Evolutionary conservation across 2,888 invertebrate genomes (phyloP).

Genomic region (Hermaeophaga mercurialis): DNA sequence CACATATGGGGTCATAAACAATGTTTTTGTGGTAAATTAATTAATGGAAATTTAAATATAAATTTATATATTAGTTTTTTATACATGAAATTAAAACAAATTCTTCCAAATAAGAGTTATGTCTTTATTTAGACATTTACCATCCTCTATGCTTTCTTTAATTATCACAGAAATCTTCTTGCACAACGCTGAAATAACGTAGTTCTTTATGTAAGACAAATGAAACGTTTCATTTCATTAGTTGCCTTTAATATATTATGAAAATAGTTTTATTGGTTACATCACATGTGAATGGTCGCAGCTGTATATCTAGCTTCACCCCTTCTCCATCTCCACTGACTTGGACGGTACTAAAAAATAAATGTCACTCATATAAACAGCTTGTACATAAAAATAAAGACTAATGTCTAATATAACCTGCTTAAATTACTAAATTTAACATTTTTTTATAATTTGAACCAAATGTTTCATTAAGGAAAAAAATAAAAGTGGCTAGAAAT

Average conservation of each 20-base stretch:
- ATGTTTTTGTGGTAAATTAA: too few relatives aligned
- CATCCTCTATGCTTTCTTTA: slow-evolving; percentile 8
- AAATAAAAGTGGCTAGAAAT: too few relatives aligned
- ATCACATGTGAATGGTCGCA: slow-evolving; percentile 92
- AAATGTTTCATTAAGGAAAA: too few relatives aligned
- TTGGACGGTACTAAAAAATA: slow-evolving; percentile 85
- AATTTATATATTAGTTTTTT: background rate
- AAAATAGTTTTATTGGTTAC: slow-evolving; percentile 5
- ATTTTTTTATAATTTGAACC: background rate
- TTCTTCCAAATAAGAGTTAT: background rate
- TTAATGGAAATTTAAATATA: too few relatives aligned
- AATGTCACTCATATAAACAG: background rate
- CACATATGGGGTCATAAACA: too few relatives aligned
- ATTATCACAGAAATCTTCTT: slow-evolving; percentile 26
- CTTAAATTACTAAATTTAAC: too few relatives aligned
- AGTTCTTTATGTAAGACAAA: background rate
- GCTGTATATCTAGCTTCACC: slow-evolving; percentile 94
- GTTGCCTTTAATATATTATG: slow-evolving; percentile 10
- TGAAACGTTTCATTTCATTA: slow-evolving; percentile 5
- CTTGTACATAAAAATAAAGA: too few relatives aligned
- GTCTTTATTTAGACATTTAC: background rate
- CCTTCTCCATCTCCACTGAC: slow-evolving; percentile 89
- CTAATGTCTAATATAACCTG: too few relatives aligned
- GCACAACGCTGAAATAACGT: slow-evolving; percentile 18
- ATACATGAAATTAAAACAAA: background rate